phyloP scores from a whole-genome alignment of 2,113 vertebrate species.

The Sminthopsis crassicaudata region DNA sequence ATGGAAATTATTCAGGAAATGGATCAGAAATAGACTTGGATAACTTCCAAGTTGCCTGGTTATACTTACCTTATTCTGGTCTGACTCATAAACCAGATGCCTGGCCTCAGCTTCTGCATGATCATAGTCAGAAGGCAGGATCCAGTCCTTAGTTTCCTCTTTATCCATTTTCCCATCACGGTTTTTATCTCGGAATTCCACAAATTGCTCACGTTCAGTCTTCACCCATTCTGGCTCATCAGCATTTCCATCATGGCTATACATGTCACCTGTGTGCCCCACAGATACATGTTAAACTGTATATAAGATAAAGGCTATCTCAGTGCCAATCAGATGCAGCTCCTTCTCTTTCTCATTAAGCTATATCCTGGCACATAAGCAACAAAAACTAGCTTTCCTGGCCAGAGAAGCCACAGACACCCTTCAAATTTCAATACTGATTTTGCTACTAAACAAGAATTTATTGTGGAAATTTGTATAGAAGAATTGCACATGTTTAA shows the following conservation, averaged over 20 bases:
- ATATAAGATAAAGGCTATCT: neutral
- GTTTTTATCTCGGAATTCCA: constrained; percentile 95
- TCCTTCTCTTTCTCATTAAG: neutral
- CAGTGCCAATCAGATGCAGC: neutral
- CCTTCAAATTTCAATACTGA: constrained; percentile 19
- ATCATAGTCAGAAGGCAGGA: constrained; percentile 93
- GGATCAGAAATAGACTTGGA: neutral
- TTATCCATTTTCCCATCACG: constrained; percentile 94
- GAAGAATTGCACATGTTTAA: too few species aligned
- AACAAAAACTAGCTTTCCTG: constrained; percentile 11
- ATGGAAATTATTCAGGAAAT: constrained; percentile 15
- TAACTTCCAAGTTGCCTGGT: neutral
- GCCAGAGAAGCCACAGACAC: constrained; percentile 15
- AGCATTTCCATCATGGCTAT: constrained; percentile 85
- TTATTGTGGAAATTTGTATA: neutral
- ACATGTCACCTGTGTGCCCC: constrained; percentile 90
- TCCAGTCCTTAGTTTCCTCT: constrained; percentile 95
- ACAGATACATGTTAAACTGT: neutral
- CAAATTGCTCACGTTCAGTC: constrained; percentile 92
- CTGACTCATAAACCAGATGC: constrained; percentile 93
- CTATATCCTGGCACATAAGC: neutral
- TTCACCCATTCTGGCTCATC: constrained; percentile 95
- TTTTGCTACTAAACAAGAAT: constrained; percentile 10
- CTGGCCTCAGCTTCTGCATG: constrained; percentile 92
- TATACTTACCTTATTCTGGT: constrained; percentile 90